These are phyloP conservation scores for Lateolabrax maculatus DNA, from an alignment of 2,797 vertebrate species.

Conservation along the genomic window DNA sequence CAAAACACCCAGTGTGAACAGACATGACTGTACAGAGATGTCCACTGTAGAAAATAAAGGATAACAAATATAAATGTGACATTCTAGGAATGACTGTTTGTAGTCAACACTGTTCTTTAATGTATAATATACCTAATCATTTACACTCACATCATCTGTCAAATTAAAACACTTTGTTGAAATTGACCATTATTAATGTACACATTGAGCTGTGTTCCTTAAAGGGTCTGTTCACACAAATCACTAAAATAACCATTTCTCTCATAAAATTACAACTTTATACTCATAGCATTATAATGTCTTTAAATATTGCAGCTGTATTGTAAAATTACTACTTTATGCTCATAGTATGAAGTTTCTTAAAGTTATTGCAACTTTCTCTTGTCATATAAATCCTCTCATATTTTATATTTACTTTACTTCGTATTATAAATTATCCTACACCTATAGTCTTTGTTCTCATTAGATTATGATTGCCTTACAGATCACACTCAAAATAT, in stretches of 20 bases:
- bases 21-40: not conserved
- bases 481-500: not conserved
- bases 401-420: not conserved
- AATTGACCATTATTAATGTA: not conserved
- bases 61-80: not conserved
- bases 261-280: not conserved
- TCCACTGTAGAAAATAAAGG: not conserved
- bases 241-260: not conserved
- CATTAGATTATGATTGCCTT: not conserved
- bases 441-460: too few relatives aligned
- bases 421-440: too few relatives aligned
- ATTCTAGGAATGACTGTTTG: not conserved
- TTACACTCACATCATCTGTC: not conserved
- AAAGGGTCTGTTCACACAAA: conserved; percentile 24
- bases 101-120: not conserved
- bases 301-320: too few relatives aligned
- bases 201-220: not conserved
- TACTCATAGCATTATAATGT: too few relatives aligned
- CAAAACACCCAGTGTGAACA: conserved; percentile 17
- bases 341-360: too few relatives aligned
- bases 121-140: not conserved
- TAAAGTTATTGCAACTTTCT: not conserved
- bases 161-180: conserved; percentile 5
- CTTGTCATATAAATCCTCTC: not conserved
- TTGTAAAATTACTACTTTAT: not conserved